Percentiles rank a stretch among this genome's conserved stretches.
phyloP scores from a whole-genome alignment of 2,113 vertebrate species.

The Corvus moneduloides region DNA sequence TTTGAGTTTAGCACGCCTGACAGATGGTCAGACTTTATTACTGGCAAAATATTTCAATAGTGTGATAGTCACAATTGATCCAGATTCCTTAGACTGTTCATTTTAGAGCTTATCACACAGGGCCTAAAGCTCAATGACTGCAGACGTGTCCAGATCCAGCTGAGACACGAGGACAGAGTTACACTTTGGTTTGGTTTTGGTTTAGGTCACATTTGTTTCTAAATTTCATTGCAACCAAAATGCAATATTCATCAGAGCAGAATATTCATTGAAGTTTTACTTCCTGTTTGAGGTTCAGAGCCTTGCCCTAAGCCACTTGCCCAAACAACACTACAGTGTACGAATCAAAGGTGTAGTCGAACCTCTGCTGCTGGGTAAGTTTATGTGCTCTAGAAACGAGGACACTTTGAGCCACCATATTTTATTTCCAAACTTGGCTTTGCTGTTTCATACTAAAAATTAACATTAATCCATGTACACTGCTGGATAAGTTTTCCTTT shows the following conservation, averaged over 20 bases:
- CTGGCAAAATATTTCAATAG: background rate
- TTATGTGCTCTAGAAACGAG: background rate
- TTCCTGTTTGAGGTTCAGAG: background rate
- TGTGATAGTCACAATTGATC: background rate
- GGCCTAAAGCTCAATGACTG: background rate
- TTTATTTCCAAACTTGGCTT: background rate
- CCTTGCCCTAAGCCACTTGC: background rate
- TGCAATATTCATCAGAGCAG: background rate
- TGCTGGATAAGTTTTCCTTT: background rate
- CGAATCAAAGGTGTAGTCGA: rapidly evolving
- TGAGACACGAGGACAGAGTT: background rate
- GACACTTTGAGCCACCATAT: background rate
- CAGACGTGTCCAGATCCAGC: background rate
- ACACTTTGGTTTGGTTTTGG: background rate
- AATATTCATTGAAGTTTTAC: background rate
- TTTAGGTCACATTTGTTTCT: background rate
- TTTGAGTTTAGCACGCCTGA: background rate
- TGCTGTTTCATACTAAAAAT: background rate
- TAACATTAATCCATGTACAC: background rate
- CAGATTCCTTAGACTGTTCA: background rate
- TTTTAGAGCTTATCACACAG: background rate
- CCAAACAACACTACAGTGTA: background rate
- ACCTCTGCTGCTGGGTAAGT: background rate
- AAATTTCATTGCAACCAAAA: background rate
- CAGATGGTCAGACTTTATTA: background rate